Conservation (phyloP, 2,888 invertebrate genomes). For the Epirrhoe alternata region DNA sequence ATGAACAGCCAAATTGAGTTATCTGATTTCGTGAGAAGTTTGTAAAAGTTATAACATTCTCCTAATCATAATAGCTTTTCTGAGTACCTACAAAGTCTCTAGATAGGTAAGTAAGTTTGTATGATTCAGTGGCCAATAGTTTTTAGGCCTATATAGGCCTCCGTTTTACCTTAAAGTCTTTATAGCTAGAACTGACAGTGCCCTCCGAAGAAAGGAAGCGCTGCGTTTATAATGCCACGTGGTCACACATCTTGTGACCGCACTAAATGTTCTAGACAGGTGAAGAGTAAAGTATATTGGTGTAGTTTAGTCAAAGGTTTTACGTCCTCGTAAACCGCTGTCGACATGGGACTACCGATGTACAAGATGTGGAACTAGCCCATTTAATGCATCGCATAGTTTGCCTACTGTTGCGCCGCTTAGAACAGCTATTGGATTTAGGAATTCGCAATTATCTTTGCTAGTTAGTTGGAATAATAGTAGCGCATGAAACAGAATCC, state of each 20-base stretch:
- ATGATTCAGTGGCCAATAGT: no score
- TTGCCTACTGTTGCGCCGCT: constrained; percentile 6
- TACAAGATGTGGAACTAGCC: constrained; percentile 23
- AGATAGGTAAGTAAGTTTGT: constrained; percentile 37
- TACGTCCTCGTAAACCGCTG: constrained; percentile 52
- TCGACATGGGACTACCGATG: constrained; percentile 34
- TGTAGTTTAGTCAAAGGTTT: constrained; percentile 38
- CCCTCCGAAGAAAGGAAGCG: no score
- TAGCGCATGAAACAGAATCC: neutral
- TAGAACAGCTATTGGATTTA: constrained; percentile 14
- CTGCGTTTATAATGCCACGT: no score
- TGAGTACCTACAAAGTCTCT: neutral
- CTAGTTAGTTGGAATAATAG: constrained; percentile 3
- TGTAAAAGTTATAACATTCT: constrained; percentile 7
- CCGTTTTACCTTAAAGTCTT: no score
- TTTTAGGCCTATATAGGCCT: no score
- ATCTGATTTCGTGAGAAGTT: constrained; percentile 4
- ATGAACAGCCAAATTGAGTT: constrained; percentile 7
- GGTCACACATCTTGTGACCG: no score
- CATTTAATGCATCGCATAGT: constrained; percentile 17
- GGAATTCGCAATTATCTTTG: constrained; percentile 15
- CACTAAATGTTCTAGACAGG: no score
- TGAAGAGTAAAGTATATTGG: neutral
- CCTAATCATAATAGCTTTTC: constrained; percentile 10
- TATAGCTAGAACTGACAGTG: no score